phyloP scores from a whole-genome alignment of 2,888 invertebrate species.

The Dexiosoma caninum region DNA sequence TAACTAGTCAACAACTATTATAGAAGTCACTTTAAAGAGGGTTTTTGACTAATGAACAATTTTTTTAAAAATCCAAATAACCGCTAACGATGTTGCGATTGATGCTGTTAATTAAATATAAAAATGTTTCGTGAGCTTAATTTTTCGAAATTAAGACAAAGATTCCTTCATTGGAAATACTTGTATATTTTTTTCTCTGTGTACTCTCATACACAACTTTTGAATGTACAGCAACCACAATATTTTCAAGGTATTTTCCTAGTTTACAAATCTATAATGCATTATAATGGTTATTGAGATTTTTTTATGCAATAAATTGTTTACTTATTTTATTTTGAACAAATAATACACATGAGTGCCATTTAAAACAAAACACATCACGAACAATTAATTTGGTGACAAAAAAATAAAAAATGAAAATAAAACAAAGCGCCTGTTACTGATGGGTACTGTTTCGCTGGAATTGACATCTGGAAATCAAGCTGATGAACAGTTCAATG shows the following conservation, averaged over 20 bases:
- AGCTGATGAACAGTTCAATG: background rate
- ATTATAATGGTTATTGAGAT: background rate
- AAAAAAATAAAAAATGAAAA: constrained; percentile 1
- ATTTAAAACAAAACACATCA: constrained; percentile 37
- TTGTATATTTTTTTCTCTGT: background rate
- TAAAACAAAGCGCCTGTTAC: constrained; percentile 57
- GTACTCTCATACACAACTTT: background rate
- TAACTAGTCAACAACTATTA: too few relatives aligned
- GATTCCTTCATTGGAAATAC: too few relatives aligned
- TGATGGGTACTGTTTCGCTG: constrained; percentile 45
- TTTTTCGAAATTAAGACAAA: too few relatives aligned
- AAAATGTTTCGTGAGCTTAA: too few relatives aligned
- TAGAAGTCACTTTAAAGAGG: too few relatives aligned
- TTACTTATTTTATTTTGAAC: constrained; percentile 23
- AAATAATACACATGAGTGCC: constrained; percentile 49
- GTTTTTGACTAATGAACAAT: too few relatives aligned
- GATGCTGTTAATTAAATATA: too few relatives aligned
- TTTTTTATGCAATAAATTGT: constrained; percentile 26
- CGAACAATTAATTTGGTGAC: constrained; percentile 58
- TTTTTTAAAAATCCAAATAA: too few relatives aligned
- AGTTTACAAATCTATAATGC: constrained; percentile 3
- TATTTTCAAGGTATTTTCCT: constrained; percentile 58
- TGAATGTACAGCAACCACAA: background rate
- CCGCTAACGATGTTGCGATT: too few relatives aligned
- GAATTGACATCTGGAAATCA: constrained; percentile 39